Base-by-base conservation (phyloP, 1,140 invertebrate species). In the Diabrotica undecimpunctata region DNA sequence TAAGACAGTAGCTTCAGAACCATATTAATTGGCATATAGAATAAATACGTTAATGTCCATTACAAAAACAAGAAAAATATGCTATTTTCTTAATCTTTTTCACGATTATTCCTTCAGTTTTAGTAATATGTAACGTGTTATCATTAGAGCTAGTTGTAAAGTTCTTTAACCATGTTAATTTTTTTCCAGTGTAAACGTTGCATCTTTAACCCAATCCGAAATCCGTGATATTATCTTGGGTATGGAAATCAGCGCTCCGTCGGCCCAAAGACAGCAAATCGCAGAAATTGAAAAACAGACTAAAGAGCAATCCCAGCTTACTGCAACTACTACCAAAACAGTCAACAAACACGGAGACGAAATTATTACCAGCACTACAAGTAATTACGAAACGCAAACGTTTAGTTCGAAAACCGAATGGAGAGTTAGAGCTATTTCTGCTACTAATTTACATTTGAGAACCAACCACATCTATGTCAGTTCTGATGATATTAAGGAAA, bases 231-330 rank as follows among this genome's bases (percentile, higher is more conserved):
- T 99, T 66, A 99, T 99, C 74, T 84, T 99, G 36, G 98, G 98
- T 76, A 99, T 99, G 97, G 98, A 99, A 82, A 99, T 99, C 66
- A 97, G 95, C 41, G 97, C 98, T 0, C 98, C 98, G 0, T 98
- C 96, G 0, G 96, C 96, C 0, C 97, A 99, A 78, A 84, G 98
- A 56, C 97, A 99, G 79, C 97, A 99, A 80, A 99, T 99, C 70
- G 97, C 97, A 2, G 98, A 99, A 81, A 99, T 99, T 74, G 98
- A 99, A 79, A 99, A 99, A 78, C 97, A 99, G 81, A 99, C 97
- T 6, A 99, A 99, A 77, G 97, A 99, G 79, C 97, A 99, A 78
- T 96, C 94, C 10, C 97, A 99, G 75, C 81, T 99, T 0, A 99
- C 97, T 0, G 96, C 97, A 0, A 99, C 97, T 0, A 99, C 97